phyloP scores from a whole-genome alignment of 2,888 invertebrate genomes.

The Galerucella calmariensis region DNA sequence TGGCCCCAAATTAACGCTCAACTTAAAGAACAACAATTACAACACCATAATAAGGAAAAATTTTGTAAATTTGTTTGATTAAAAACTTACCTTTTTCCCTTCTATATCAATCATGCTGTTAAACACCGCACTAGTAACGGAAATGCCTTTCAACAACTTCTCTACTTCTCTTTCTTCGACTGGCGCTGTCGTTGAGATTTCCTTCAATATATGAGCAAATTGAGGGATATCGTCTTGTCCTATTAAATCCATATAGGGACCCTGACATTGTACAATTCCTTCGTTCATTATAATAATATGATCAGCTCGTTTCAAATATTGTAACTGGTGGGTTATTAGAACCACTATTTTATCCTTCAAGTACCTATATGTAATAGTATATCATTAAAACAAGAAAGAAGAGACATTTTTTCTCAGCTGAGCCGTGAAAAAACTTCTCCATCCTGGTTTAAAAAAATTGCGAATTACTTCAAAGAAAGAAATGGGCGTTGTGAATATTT shows the following conservation, averaged over 20 bases:
- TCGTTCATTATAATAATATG: slow-evolving; percentile 60
- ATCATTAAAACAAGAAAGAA: no score
- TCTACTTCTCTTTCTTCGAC: slow-evolving; percentile 48
- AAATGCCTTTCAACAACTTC: slow-evolving; percentile 45
- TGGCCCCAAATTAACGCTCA: no score
- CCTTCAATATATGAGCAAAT: slow-evolving; percentile 61
- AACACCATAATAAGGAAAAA: no score
- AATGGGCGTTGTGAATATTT: no score
- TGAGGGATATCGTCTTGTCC: slow-evolving; percentile 24
- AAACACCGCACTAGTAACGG: slow-evolving; percentile 48
- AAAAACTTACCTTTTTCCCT: slow-evolving; percentile 48
- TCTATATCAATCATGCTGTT: slow-evolving; percentile 52
- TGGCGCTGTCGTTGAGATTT: slow-evolving; percentile 37
- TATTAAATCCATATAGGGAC: slow-evolving; percentile 31
- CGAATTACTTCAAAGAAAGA: no score
- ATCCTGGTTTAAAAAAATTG: no score
- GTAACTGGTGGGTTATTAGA: slow-evolving; percentile 78
- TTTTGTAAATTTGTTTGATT: neutral
- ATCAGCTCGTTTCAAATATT: slow-evolving; percentile 68
- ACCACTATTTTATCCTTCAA: slow-evolving; percentile 70
- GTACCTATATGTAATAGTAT: slow-evolving; percentile 58
- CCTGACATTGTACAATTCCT: slow-evolving; percentile 60
- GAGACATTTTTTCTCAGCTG: no score
- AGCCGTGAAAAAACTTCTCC: no score
- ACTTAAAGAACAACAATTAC: no score